Base-by-base conservation (phyloP, 2,888 invertebrate species). In the Thumatha senex region DNA sequence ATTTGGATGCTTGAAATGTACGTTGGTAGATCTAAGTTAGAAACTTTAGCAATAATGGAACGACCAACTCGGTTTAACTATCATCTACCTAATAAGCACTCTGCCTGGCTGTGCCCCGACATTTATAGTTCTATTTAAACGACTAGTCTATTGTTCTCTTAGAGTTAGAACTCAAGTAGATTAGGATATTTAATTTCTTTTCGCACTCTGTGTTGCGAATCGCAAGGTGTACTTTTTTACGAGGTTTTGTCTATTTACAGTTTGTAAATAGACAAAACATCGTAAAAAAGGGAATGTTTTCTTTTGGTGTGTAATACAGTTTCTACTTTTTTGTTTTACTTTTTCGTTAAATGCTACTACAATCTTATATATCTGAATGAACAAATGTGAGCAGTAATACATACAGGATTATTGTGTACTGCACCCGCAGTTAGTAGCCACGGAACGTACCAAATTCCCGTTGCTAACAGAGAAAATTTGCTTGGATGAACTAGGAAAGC, bases 1-100 rank as follows among this genome's bases (percentile, higher is more conserved):
- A 44, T 31, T n/a, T 5, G 38, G 9, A 33, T 29, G 61, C 50
- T 72, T 66, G 24, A 48, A 55, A 51, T 58, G 56, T 54, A 65
- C 64, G 58, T 61, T 58, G 51, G 54, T 52, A 39, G 44, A 64
- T 65, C 57, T 46, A 47, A 63, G 52, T 58, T 62, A 12, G 18
- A 57, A 69, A 67, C 58, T 69, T 69, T 59, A 35, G 46, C 55
- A 56, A 58, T 62, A 58, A 55, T 51, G 43, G 38, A 41, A n/a
- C 36, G 43, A 40, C 44, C 18, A 49, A 42, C 34, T 50, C 35
- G 18, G 24, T 51, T 12, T 24, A 50, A 49, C 40, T 53, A 45
- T 55, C 47, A 33, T 45, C 45, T 24, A 24, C 18, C 18, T 59
- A 51, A 38, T 51, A 40, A 8, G 39, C 34, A 43, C 50, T 46